Evolutionary conservation across 2,888 invertebrate genomes (phyloP).

Genomic region (Dasysyrphus albostriatus): DNA sequence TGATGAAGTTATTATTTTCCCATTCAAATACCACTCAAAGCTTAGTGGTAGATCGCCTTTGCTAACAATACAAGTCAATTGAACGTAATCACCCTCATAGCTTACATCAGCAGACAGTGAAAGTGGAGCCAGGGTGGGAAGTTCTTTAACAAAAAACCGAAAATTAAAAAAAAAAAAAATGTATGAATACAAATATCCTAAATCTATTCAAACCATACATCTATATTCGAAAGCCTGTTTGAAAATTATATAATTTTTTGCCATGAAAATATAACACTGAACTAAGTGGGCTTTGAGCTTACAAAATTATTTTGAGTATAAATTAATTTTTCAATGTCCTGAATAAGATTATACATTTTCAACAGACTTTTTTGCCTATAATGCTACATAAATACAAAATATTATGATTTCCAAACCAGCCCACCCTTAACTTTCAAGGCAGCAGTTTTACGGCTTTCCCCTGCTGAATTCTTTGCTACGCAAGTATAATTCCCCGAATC

Average conservation of each 20-base stretch:
- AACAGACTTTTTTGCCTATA: not conserved
- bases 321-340: not conserved
- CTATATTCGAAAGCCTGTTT: not conserved
- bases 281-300: not conserved
- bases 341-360: constrained; percentile 1
- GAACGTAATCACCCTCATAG: constrained; percentile 88
- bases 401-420: constrained; percentile 35
- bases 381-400: not conserved
- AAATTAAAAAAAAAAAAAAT: not conserved
- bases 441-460: constrained; percentile 85
- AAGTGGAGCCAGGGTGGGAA: constrained; percentile 80
- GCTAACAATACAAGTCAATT: constrained; percentile 93
- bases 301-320: not conserved
- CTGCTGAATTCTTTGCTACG: constrained; percentile 86
- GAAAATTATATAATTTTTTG: not conserved
- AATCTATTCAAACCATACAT: constrained; percentile 5
- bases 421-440: constrained; percentile 86
- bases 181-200: constrained; percentile 4
- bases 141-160: constrained; percentile 78
- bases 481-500: constrained; percentile 86
- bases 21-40: constrained; percentile 86
- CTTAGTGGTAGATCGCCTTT: constrained; percentile 89
- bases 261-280: not conserved
- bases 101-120: constrained; percentile 81
- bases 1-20: constrained; percentile 77